These are phyloP conservation scores for Phalacrocorax carbo DNA, from an alignment of 2,113 vertebrate species.

Conservation along the genomic window DNA sequence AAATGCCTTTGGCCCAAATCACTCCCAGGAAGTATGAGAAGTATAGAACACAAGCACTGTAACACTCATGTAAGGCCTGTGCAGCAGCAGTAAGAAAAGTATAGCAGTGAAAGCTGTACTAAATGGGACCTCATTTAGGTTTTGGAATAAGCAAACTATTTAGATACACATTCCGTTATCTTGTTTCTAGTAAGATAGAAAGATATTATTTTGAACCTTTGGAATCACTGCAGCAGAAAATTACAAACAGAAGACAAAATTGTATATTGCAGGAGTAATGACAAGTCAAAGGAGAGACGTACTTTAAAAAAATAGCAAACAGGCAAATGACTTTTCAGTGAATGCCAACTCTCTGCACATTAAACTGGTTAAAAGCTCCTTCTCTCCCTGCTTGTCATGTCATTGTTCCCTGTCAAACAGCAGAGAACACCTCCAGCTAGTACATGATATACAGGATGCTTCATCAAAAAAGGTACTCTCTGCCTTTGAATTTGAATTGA, in stretches of 20 bases:
- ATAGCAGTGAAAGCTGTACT: neutral
- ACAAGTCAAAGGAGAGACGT: conserved; percentile 50
- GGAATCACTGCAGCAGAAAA: conserved; percentile 65
- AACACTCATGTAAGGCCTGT: neutral
- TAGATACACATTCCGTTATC: neutral
- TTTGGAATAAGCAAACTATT: conserved; percentile 56
- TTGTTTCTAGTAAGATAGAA: conserved; percentile 33
- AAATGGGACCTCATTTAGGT: neutral
- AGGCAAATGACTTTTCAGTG: conserved; percentile 45
- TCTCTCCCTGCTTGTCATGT: conserved; percentile 23
- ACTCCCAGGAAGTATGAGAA: neutral
- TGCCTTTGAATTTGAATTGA: conserved; percentile 48
- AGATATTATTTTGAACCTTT: conserved; percentile 54
- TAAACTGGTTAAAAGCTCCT: conserved; percentile 28
- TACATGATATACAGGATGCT: conserved; percentile 40
- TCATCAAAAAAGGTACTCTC: conserved; percentile 45
- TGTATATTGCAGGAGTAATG: conserved; percentile 54
- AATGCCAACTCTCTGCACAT: neutral
- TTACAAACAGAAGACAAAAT: conserved; percentile 63
- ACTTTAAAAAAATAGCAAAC: neutral
- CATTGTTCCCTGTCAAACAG: conserved; percentile 42
- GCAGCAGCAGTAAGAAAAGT: neutral
- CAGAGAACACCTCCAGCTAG: conserved; percentile 51
- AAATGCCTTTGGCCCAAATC: neutral
- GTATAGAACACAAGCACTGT: neutral